Evolutionary conservation across 1,140 invertebrate species (phyloP), one percentile per base, ranked within the genome.

Genomic region (Lepeophtheirus salmonis): DNA sequence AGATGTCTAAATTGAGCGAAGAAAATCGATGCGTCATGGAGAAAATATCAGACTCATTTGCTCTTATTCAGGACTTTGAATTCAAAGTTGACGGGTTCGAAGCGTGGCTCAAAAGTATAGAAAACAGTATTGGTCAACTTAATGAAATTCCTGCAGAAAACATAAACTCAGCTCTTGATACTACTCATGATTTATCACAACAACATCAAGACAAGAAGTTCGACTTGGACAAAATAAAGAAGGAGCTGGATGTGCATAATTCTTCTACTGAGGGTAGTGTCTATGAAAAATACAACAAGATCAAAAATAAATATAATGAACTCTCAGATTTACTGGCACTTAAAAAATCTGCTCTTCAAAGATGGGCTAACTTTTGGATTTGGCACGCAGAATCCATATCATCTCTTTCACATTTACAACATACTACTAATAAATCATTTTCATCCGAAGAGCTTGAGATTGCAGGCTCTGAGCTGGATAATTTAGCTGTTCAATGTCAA

Each of bases 311-410:
- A 3, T 54, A 54, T 17, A 20, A 54, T 14, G 22, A 23, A 13
- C 52, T 54, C 1, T 14, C 14, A 2, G 48, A 80, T 17, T 80
- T 82, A 63, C 73, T 92, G 59, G 74, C 78, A 66, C 76, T 80
- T 63, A 86, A 86, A 68, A 84, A 83, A 70, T 74, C 73, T 0
- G 75, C 79, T 16, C 71, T 91, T 20, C 81, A 89, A 68, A 85
- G 84, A 64, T 90, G 87, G 84, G 77, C 77, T 1, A 83, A 88
- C 64, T 75, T 90, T 22, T 68, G 86, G 14, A 81, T 80, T 61
- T 89, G 84, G 83, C 79, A 83, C 63, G 78, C 82, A 63, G 84
- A 89, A 63, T 79, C 81, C n/a, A 79, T 78, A 61, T 82, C 83
- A 64, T 83, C 86, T 66, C 67, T 92, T 54, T 78, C 79, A 60